Base-by-base conservation (phyloP, 2,113 vertebrate genomes). In the Candoia aspera region DNA sequence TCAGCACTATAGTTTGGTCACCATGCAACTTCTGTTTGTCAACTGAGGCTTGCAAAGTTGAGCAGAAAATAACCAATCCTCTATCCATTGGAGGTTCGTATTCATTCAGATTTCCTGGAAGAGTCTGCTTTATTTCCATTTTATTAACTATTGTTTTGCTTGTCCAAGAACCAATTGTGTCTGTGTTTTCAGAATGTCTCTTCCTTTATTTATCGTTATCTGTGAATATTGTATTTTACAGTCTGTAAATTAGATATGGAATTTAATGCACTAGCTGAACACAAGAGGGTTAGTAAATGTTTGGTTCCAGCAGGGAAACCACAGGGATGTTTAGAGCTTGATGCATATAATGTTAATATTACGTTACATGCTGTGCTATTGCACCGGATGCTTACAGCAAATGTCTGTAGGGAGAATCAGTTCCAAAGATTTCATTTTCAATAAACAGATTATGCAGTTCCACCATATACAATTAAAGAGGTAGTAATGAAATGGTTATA, bases 401-500 rank as follows among this genome's bases (percentile, higher is more conserved):
- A 97, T 97, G 97, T 97, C 98, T 97, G 94, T 96, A 95, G 98
- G 97, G 97, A 99, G 97, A 98, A 98, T 97, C 97, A 93, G 95
- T 98, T 98, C 97, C 97, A 96, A 96, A 98, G 97, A 98, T 97
- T 98, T 98, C 98, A 98, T 97, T 98, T 98, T 98, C 98, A 98
- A 98, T 99, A 99, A 98, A 98, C 97, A 98, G 97, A 97, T 99
- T 98, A 98, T 94, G 54, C 95, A 97, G 97, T 96, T 97, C 96
- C 79, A 98, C 96, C 96, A 97, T 97, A 97, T 97, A 96, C 97
- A 98, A 97, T 98, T 98, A 97, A 96, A 96, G 97, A 97, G 97
- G 98, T 98, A 98, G 98, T 98, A 98, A 98, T 98, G 97, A 98
- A 98, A 98, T 98, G 97, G 97, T 98, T 98, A 98, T 98, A 94